phyloP scores from a whole-genome alignment of 2,888 invertebrate species.

The Helicoverpa assulta region DNA sequence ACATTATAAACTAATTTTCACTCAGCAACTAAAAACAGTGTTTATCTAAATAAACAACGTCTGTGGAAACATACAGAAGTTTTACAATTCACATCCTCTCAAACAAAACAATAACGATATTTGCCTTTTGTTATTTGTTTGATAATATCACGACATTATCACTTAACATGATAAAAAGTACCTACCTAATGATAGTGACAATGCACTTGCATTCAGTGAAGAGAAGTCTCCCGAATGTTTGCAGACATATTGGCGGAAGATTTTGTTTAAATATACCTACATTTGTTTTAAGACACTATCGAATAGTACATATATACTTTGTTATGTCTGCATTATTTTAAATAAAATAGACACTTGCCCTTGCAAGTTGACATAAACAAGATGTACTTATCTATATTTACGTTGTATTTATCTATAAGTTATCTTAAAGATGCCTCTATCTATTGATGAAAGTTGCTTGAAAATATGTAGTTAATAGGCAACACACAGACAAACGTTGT shows the following conservation, averaged over 20 bases:
- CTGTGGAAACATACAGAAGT: constrained; percentile 42
- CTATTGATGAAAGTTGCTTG: too few relatives aligned
- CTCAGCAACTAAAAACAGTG: background rate
- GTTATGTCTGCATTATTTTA: background rate
- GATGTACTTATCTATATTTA: too few relatives aligned
- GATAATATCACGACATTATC: constrained; percentile 7
- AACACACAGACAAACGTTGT: too few relatives aligned
- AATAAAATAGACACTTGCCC: too few relatives aligned
- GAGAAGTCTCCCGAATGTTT: constrained; percentile 21
- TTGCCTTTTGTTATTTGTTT: constrained; percentile 19
- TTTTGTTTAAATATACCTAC: background rate
- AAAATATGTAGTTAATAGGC: too few relatives aligned
- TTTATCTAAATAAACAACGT: constrained; percentile 35
- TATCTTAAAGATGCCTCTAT: too few relatives aligned
- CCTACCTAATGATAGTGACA: background rate
- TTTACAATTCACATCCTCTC: background rate
- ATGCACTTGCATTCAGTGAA: background rate
- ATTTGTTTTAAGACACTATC: constrained; percentile 13
- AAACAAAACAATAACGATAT: constrained; percentile 24
- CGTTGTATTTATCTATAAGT: too few relatives aligned
- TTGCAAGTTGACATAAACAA: too few relatives aligned
- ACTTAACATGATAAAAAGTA: background rate
- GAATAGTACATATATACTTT: background rate
- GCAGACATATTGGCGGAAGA: background rate
- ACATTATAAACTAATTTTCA: background rate